Base-by-base conservation (phyloP, 1,140 invertebrate species). In the Drosophila biarmipes region DNA sequence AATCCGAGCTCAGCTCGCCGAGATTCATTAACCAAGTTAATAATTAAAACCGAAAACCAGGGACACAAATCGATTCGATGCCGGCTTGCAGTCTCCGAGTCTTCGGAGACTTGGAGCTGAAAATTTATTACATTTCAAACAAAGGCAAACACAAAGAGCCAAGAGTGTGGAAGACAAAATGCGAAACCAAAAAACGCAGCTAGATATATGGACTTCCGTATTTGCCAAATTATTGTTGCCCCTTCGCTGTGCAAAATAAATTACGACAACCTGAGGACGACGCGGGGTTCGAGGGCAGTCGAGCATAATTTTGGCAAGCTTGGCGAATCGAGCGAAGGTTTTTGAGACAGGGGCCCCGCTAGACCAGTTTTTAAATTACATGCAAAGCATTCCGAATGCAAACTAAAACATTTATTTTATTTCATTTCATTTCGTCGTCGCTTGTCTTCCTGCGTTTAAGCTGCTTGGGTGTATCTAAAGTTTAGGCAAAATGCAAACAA, bases 311-410 rank as follows among this genome's bases (percentile, higher is more conserved):
- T 89, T 89, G 85, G 84, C 84, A 89, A 89, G 84, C 67, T 90
- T 90, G 78, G 87, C 84, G 38, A 69, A n/a, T 34, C 67, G 51
- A 31, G 17, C 48, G 80, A 85, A 85, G 80, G 79, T 77, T 77
- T 69, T 11, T 51, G 71, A 56, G 66, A 59, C 61, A 24, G 53
- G 57, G 62, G 49, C 71, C 73, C 74, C 78, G 78, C 74, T 82
- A 89, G 80, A 89, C 85, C 85, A 89, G 84, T 89, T 89, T 89
- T 89, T 84, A 89, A 89, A 89, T 90, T 89, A 89, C 84, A 89
- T 89, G 85, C 84, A 84, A 89, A 85, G 79, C 85, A 89, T 84
- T 90, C 84, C 43, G 67, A 89, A 90, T 89, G 76, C 79, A 89
- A 89, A 89, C 85, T 84, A 72, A 89, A 90, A 87, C 82, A 87